Evolutionary conservation across 2,113 vertebrate species (phyloP).

Genomic region (Myotis brandtii): DNA sequence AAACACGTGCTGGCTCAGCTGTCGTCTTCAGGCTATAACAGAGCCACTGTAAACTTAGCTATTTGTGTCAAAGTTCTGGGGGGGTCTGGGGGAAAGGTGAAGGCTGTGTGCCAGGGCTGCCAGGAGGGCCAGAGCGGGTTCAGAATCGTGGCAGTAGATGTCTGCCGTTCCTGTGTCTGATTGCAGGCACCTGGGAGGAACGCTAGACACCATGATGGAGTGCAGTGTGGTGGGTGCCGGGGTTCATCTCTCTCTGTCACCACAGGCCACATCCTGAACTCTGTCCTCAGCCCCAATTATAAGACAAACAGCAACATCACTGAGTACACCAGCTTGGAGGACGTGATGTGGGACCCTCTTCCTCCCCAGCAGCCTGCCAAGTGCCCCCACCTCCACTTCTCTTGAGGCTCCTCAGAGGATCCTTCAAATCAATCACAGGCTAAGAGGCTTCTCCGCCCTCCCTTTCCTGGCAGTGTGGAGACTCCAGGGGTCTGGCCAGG

Average conservation of each 20-base stretch:
- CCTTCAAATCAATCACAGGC: not conserved
- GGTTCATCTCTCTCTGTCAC: not conserved
- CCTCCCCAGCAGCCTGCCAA: not conserved
- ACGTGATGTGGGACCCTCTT: not conserved
- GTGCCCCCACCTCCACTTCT: not conserved
- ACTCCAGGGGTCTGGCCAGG: not conserved
- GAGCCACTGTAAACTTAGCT: not conserved
- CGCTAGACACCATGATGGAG: rapidly evolving
- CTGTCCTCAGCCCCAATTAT: not conserved
- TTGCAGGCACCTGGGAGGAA: not conserved
- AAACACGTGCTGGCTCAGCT: not conserved
- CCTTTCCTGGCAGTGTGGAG: not conserved
- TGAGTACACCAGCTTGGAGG: not conserved
- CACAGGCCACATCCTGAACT: not conserved
- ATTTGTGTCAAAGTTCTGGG: not conserved
- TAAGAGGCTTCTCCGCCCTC: not conserved
- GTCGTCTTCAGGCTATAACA: not conserved
- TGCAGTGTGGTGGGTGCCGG: not conserved
- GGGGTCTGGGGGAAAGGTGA: not conserved
- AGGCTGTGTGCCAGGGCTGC: not conserved
- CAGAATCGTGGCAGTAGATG: not conserved
- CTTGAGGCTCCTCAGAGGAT: not conserved
- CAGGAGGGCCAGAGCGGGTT: not conserved
- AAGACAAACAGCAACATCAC: not conserved
- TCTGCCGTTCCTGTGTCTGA: not conserved